Evolutionary conservation across 64 coral and sea anemone genomes (phyloP), one percentile per base, ranked within the genome.

Genomic region (Pachyseris speciosa): DNA sequence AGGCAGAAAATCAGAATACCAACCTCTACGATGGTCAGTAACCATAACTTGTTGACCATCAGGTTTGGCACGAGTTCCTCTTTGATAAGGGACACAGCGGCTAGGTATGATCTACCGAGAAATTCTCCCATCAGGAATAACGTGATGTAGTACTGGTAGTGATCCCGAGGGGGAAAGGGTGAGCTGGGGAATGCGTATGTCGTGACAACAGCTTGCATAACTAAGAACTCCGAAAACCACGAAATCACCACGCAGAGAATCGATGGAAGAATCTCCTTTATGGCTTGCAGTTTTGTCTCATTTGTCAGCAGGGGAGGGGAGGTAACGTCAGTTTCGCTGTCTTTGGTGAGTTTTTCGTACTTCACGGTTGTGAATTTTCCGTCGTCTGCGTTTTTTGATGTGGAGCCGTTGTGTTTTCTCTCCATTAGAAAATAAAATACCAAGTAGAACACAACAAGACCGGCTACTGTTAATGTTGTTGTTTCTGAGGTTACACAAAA

Each of bases 371-470:
- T 78, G 28, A 47, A 90, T 40, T n/a, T 4, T 9, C 51, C 25
- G 1, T 75, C 49, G 29, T 75, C 28, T 44, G 43, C 36, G 37
- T 19, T 74, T 3, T 43, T 36, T 9, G 55, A 31, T 39, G 83
- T 64, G 19, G 63, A 26, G 2, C 61, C 65, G 67, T 60, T 55
- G 30, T 96, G 94, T 72, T 96, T 96, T 43, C 92, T 89, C 69
- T 96, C 94, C 94, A 96, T 96, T 26, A 96, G 40, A n/a, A 74
- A 75, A 32, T 96, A 96, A 60, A 91, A 96, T 17, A 96, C 69
- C 44, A 93, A 85, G 31, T 89, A 72, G 4, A 96, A 72, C 5
- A 93, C 53, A n/a, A 93, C 55, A 79, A 96, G 92, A 13, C 85
- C 90, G 16, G 94, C 91, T 81, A 96, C 83, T 1, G 92, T 93